Conservation (phyloP, 2,797 vertebrate species). For the Sebastes hubbsi region DNA sequence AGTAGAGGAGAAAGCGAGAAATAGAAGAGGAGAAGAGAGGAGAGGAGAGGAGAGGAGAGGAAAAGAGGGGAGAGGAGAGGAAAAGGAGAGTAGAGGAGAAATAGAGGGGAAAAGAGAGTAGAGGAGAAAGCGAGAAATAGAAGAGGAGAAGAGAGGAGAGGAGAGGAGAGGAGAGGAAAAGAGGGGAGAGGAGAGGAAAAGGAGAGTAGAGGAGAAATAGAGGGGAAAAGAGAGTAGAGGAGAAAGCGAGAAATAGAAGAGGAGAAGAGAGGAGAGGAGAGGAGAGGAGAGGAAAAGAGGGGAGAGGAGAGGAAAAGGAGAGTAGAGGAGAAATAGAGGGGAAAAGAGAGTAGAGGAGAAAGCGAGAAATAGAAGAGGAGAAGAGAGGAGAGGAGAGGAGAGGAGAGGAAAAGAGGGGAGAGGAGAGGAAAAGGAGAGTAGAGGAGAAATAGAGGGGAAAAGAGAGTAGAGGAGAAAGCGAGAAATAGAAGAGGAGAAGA, state of each 20-base stretch:
- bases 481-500: not conserved
- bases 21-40: not conserved
- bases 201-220: not conserved
- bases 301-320: conserved; percentile 24
- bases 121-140: not conserved
- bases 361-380: not conserved
- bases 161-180: not conserved
- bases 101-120: not conserved
- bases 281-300: not conserved
- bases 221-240: not conserved
- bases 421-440: conserved; percentile 21
- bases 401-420: not conserved
- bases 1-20: not conserved
- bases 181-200: conserved; percentile 27
- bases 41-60: not conserved
- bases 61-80: not conserved
- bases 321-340: not conserved
- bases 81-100: not conserved
- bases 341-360: not conserved
- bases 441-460: not conserved
- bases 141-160: not conserved
- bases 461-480: not conserved
- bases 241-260: not conserved
- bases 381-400: not conserved
- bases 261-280: not conserved